Evolutionary conservation across 2,113 vertebrate species (phyloP).

Genomic region (Phyllopteryx taeniolatus): DNA sequence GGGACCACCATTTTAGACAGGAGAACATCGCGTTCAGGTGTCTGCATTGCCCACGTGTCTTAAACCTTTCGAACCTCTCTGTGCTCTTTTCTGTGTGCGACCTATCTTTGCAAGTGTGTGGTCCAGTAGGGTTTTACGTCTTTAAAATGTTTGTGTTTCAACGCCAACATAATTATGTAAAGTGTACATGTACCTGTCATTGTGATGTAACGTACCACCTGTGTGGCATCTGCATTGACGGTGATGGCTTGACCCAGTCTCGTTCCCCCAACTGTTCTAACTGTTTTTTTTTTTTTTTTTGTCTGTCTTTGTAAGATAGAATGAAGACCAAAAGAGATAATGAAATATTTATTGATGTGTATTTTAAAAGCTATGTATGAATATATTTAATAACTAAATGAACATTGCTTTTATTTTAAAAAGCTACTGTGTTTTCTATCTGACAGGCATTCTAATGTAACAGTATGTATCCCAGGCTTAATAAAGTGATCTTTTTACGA

Average conservation of each 20-base stretch:
- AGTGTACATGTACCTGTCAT: constrained; percentile 32
- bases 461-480: constrained; percentile 67
- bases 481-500: constrained; percentile 74
- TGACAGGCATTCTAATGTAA: constrained; percentile 68
- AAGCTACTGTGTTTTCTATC: constrained; percentile 75
- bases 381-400: constrained; percentile 59
- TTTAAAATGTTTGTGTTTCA: constrained; percentile 8
- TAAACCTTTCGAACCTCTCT: constrained; percentile 34
- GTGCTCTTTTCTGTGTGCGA: constrained; percentile 42
- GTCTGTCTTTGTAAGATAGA: constrained; percentile 54
- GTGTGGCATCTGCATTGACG: constrained; percentile 37
- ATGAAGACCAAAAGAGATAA: constrained; percentile 34
- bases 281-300: constrained; percentile 34
- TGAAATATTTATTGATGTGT: constrained; percentile 77
- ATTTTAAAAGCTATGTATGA: constrained; percentile 61
- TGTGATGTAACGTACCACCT: constrained; percentile 28
- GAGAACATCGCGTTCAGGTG: constrained; percentile 8
- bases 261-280: constrained; percentile 44
- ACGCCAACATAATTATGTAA: background rate
- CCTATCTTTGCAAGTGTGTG: constrained; percentile 24
- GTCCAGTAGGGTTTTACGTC: constrained; percentile 17
- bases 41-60: constrained; percentile 45
- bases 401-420: constrained; percentile 77
- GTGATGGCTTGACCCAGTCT: constrained; percentile 50
- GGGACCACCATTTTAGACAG: background rate